Evolutionary conservation across 2,888 invertebrate species (phyloP), one percentile per base, ranked within the genome.

Genomic region (Tortrix viridana): DNA sequence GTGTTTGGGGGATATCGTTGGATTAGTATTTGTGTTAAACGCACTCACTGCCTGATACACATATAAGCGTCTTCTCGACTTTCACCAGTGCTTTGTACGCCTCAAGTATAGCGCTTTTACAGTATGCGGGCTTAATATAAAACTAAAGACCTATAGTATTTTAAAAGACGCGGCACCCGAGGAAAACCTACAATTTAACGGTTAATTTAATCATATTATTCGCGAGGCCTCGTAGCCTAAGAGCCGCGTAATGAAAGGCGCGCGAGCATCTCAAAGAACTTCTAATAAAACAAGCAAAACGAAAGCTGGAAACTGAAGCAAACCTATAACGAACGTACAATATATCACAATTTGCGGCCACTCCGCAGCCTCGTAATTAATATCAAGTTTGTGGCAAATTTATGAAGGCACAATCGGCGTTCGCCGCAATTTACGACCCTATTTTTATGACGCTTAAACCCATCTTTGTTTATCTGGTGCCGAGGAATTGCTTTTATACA

Each of bases 361-460:
- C 77, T 82, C 82, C 71, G 75, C 70, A 77, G 73, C 76, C 70
- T 67, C 76, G 86, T 88, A 89, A 89, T 89, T 89, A 89, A 88
- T 89, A 89, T 84, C 85, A 88, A 87, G 85, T 88, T 88, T 82
- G 86, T 77, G 73, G 81, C 82, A 80, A 83, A 85, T 86, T 86
- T 85, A 85, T 80, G 71, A 71, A 68, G 64, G 71, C 65, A 62
- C 65, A 55, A 46, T 70, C 65, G 65, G 66, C 65, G 47, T 50
- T 22, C n/a, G 41, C 9, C 23, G 58, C 62, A 65, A 82, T 73
- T 77, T 74, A 75, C 69, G 69, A 75, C 80, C 74, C 65, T 81
- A 76, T 66, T 60, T 49, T 49, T 48, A 60, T 32, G 32, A 57
- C 60, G 48, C 52, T 70, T 71, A 56, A 44, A 65, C 26, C 47